Base-by-base conservation (phyloP, 2,888 invertebrate genomes). In the Acanthopleura granulata region DNA sequence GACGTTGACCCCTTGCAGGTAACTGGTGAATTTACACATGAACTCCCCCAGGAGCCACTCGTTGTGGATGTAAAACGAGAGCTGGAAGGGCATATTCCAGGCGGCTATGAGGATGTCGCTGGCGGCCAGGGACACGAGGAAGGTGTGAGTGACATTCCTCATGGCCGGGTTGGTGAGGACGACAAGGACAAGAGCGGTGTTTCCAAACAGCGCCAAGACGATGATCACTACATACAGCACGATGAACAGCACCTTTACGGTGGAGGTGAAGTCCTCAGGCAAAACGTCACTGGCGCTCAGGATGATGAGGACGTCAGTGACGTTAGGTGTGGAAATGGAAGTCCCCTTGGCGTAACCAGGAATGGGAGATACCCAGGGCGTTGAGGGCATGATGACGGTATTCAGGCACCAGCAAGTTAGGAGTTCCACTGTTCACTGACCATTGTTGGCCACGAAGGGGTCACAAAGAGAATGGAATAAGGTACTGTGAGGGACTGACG, bases 1-100 rank as follows among this genome's bases (percentile, higher is more conserved):
- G 62, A 81, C 74, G 22, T 79, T 77, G 4, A 81, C 79, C 9
- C 78, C 81, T 51, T 81, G 81, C 0, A 79, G 40, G 72, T 79
- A 81, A 29, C 76, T 74, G 69, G 73, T 77, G 74, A 81, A 77
- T 72, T 79, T 79, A 72, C 81, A 81, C 77, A 78, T 74, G 18
- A 51, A 69, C 40, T 74, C 74, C 22, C 80, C 79, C 16, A 79
- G 73, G 29, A 75, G 76, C 80, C 80, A 80, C 57, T 76, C 75
- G 70, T 76, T 77, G 51, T 76, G 75, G 22, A 80, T 62, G 72
- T 77, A 75, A 66, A 49, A 74, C 51, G 22, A 27, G n/a, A 80
- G 76, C 49, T 78, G 76, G 16, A 78, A 71, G 6, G 78, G 78
- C 78, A 78, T 76, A 61, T 74, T 78, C 61, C 76, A 62, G 9